Conservation (phyloP, 2,113 vertebrate species). For the Ptyas mucosa region DNA sequence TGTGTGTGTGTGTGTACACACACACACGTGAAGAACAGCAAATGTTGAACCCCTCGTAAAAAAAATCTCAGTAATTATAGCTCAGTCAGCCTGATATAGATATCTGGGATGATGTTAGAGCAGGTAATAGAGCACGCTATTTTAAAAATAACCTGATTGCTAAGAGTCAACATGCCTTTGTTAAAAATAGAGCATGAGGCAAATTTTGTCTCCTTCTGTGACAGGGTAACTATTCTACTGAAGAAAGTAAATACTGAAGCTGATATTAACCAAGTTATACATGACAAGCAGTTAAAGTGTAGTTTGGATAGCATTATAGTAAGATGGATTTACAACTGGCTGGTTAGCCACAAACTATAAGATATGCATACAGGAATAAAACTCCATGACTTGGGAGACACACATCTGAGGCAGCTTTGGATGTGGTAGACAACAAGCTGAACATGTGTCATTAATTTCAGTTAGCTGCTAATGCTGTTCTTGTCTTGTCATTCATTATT, state of each 20-base stretch:
- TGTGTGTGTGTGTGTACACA: not conserved
- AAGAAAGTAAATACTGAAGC: not conserved
- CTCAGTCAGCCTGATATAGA: not conserved
- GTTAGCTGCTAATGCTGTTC: not conserved
- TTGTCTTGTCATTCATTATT: not conserved
- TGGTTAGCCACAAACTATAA: not conserved
- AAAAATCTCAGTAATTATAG: not conserved
- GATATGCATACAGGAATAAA: not conserved
- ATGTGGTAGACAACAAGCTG: not conserved
- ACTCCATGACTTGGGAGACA: not conserved
- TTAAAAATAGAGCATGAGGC: not conserved
- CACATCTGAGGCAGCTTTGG: not conserved
- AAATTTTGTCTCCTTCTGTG: not conserved
- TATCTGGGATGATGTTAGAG: not conserved
- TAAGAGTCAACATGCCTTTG: not conserved
- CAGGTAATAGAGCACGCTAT: not conserved
- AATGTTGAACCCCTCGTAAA: not conserved
- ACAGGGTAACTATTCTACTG: not conserved
- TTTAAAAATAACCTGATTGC: not conserved
- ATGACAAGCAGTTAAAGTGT: not conserved
- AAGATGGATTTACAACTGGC: not conserved
- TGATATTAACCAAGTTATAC: not conserved
- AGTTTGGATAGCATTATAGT: not conserved
- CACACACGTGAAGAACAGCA: not conserved
- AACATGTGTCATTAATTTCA: not conserved